Evolutionary conservation across 2,113 vertebrate genomes (phyloP).

Genomic region (Syngnathoides biaculeatus): DNA sequence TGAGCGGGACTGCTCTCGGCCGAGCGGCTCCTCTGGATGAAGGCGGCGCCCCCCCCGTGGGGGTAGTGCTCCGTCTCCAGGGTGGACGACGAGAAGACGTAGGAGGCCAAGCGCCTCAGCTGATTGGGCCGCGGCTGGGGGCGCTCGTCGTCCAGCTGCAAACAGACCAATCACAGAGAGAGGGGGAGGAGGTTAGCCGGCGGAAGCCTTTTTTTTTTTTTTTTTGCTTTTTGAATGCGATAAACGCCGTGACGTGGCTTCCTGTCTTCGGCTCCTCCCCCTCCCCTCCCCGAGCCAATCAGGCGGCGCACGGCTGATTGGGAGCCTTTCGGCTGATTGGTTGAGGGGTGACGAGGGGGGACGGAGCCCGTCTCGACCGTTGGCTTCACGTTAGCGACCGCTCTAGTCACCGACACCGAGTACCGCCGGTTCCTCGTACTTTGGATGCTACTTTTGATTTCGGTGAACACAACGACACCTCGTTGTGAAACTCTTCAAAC

Average conservation of each 20-base stretch:
- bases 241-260: constrained; percentile 31
- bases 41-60: constrained; percentile 77
- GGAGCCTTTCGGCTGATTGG: constrained; percentile 45
- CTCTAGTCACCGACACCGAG: constrained; percentile 7
- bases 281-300: constrained; percentile 27
- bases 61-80: constrained; percentile 98
- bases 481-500: no score
- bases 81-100: constrained; percentile 98
- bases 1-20: constrained; percentile 98
- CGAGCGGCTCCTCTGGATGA: constrained; percentile 98
- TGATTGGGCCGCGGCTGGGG: constrained; percentile 93
- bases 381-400: constrained; percentile 18
- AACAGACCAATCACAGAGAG: constrained; percentile 98
- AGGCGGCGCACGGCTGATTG: constrained; percentile 43
- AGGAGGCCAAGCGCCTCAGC: constrained; percentile 97
- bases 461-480: no score
- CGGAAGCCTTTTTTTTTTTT: not conserved
- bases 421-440: no score
- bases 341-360: constrained; percentile 44
- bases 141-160: constrained; percentile 93
- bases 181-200: constrained; percentile 80
- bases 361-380: constrained; percentile 29
- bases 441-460: no score
- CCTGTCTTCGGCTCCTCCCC: constrained; percentile 37
- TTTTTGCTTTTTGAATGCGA: not conserved